These are phyloP conservation scores for Zaprionus davidi DNA, from an alignment of 1,140 invertebrate species.

Conservation along the genomic window DNA sequence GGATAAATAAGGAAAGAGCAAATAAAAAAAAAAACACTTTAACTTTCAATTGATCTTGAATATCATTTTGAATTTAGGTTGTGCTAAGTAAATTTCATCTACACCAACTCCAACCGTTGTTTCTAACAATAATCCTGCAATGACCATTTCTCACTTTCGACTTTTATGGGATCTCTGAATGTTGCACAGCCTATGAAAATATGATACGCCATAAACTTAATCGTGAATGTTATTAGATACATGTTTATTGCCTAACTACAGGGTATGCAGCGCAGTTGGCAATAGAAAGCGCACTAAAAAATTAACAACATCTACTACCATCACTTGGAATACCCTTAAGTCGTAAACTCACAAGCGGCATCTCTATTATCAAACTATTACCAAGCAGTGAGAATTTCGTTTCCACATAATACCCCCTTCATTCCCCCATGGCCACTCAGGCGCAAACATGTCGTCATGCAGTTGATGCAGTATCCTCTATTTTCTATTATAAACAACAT, in stretches of 20 bases:
- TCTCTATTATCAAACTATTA: constrained; percentile 8
- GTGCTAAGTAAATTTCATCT: neutral
- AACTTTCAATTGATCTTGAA: neutral
- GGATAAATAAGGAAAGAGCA: neutral
- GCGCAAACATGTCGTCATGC: neutral
- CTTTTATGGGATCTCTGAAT: neutral
- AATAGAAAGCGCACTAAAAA: neutral
- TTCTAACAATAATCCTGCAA: neutral
- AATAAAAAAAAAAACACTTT: neutral
- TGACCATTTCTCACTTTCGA: neutral
- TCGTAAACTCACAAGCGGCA: constrained; percentile 1
- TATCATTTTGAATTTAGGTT: neutral
- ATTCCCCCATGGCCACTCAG: neutral
- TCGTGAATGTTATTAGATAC: too few relatives aligned
- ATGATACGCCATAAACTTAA: too few relatives aligned
- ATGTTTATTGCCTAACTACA: neutral
- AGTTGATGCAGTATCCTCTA: neutral
- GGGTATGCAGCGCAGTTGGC: neutral
- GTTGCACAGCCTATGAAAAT: too few relatives aligned
- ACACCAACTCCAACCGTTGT: neutral
- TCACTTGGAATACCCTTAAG: constrained; percentile 23
- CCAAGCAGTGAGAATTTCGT: neutral
- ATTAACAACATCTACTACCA: neutral
- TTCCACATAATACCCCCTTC: neutral
- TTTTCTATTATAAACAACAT: neutral